A percentile compares a stretch with the other conserved stretches of the same genome.
These are phyloP conservation scores for Petrolisthes manimaculis DNA, from an alignment of 2,888 invertebrate genomes.

Conservation along the genomic window DNA sequence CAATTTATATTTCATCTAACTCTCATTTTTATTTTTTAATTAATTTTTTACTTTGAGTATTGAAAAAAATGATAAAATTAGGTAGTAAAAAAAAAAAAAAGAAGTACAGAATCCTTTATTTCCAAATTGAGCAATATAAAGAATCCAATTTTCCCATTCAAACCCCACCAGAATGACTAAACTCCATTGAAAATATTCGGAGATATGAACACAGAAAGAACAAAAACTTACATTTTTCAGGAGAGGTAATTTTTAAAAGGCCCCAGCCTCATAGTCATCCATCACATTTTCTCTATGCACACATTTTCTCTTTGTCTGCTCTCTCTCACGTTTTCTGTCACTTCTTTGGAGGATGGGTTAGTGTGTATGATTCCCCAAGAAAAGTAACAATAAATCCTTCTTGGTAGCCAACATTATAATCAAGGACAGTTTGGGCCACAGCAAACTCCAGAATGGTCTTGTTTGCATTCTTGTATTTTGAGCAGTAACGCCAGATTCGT, in stretches of 20 bases:
- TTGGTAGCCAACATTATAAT: neutral
- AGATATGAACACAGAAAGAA: no score
- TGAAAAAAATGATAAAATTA: no score
- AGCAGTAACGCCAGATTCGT: neutral
- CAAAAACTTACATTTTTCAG: no score
- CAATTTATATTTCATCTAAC: no score
- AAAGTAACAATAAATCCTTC: neutral
- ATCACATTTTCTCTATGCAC: neutral
- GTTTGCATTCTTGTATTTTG: neutral
- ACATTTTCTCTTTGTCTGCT: neutral
- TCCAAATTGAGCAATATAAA: no score
- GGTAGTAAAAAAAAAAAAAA: no score
- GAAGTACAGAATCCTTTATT: no score
- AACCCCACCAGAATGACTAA: no score
- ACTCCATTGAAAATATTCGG: no score
- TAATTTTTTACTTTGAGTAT: no score
- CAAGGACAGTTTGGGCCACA: neutral
- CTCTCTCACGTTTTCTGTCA: neutral
- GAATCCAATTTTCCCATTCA: no score
- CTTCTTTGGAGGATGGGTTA: neutral
- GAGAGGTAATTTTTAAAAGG: neutral
- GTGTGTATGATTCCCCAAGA: neutral
- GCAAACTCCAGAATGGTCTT: neutral
- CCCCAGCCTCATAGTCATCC: neutral
- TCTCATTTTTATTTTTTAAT: no score